Evolutionary conservation across 2,113 vertebrate species (phyloP).

Genomic region (Cyanistes caeruleus): DNA sequence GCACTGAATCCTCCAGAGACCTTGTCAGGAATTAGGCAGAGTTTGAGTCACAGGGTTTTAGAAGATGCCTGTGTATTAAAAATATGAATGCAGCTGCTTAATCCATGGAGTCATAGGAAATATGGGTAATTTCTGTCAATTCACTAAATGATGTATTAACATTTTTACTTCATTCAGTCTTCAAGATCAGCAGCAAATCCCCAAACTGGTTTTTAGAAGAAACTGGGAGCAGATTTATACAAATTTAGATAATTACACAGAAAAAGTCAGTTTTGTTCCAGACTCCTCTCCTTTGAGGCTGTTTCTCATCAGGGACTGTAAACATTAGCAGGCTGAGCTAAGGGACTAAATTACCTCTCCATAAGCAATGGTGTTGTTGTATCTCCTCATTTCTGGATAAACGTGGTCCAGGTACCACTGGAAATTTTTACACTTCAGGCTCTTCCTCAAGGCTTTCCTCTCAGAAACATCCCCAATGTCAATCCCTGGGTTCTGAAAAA

Average conservation of each 20-base stretch:
- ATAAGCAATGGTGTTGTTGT: slow-evolving; percentile 92
- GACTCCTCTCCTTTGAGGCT: not conserved
- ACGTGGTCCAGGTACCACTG: slow-evolving; percentile 98
- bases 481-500: slow-evolving; percentile 92
- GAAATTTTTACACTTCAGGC: slow-evolving; percentile 92
- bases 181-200: slow-evolving; percentile 2
- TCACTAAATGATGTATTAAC: not conserved
- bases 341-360: slow-evolving; percentile 87
- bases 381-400: slow-evolving; percentile 96
- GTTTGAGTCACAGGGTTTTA: not conserved
- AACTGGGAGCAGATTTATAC: not conserved
- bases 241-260: not conserved
- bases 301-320: not conserved
- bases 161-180: not conserved
- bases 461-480: slow-evolving; percentile 94
- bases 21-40: not conserved
- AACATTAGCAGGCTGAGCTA: not conserved
- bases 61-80: not conserved
- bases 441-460: slow-evolving; percentile 86
- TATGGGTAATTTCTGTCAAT: not conserved
- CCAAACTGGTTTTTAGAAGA: not conserved
- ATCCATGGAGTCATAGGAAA: not conserved
- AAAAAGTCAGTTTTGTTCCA: not conserved
- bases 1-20: not conserved
- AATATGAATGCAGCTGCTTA: not conserved